These are phyloP conservation scores for Idris sp. DNA, from an alignment of 1,140 invertebrate genomes.

Conservation along the genomic window DNA sequence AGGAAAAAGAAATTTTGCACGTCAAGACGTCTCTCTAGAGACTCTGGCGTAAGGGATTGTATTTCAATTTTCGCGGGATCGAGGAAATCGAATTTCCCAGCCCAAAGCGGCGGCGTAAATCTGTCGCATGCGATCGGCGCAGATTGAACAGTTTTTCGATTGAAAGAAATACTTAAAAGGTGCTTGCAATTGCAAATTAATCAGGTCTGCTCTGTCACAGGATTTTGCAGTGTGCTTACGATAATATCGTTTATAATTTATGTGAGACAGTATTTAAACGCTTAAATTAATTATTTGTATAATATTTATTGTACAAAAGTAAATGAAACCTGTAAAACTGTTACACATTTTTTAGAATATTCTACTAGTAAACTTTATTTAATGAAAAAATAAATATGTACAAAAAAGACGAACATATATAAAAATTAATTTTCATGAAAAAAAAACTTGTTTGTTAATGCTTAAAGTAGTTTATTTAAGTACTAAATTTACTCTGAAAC, in stretches of 20 bases:
- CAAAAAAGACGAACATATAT: too few relatives aligned
- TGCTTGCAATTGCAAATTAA: constrained; percentile 20
- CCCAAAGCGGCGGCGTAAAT: constrained; percentile 25
- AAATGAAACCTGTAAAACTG: too few relatives aligned
- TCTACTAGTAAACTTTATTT: too few relatives aligned
- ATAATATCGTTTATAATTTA: too few relatives aligned
- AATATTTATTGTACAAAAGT: too few relatives aligned
- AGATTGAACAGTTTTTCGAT: constrained; percentile 38
- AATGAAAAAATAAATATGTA: too few relatives aligned
- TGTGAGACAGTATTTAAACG: too few relatives aligned
- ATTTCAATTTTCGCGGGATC: constrained; percentile 59
- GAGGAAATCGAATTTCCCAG: constrained; percentile 50
- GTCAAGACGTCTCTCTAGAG: constrained; percentile 47
- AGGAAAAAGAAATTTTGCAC: constrained; percentile 35
- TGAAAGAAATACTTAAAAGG: constrained; percentile 9
- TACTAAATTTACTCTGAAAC: background rate
- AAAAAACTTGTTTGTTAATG: constrained; percentile 15
- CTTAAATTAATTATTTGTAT: too few relatives aligned
- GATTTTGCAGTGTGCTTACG: too few relatives aligned
- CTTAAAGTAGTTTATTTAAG: constrained; percentile 21
- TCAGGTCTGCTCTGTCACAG: too few relatives aligned
- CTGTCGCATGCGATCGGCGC: constrained; percentile 40
- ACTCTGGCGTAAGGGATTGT: constrained; percentile 42
- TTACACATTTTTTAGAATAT: too few relatives aligned
- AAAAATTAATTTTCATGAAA: too few relatives aligned